Evolutionary conservation across 2,797 vertebrate genomes (phyloP).

Genomic region (Pseudotriccus pelzelni): DNA sequence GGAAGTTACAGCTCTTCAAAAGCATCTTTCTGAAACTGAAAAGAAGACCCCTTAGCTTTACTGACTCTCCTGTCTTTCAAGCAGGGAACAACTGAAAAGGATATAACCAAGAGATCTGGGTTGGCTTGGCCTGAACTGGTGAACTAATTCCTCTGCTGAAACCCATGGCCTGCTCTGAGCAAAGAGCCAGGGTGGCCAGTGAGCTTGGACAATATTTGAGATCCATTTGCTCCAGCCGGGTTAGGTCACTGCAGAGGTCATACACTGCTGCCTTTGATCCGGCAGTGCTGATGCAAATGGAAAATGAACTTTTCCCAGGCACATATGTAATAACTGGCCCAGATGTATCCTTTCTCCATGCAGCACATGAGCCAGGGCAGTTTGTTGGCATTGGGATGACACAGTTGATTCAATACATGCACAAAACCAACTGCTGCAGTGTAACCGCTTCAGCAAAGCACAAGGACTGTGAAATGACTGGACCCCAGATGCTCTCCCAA

Average conservation of each 20-base stretch:
- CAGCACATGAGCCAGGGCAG: neutral
- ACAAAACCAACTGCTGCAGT: neutral
- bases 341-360: neutral
- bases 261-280: neutral
- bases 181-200: neutral
- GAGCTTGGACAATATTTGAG: neutral
- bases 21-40: neutral
- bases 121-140: neutral
- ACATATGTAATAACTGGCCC: accelerated
- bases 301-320: neutral
- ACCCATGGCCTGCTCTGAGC: neutral
- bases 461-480: neutral
- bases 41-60: neutral
- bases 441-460: neutral
- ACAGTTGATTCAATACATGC: neutral
- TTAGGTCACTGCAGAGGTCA: neutral
- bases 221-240: neutral
- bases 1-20: neutral
- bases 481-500: neutral
- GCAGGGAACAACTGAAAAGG: neutral
- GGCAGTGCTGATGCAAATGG: neutral
- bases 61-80: neutral
- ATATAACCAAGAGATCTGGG: neutral
- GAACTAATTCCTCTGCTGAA: neutral
- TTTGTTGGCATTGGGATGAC: neutral